Evolutionary conservation across 2,888 invertebrate species (phyloP).

Genomic region (Globia sparganii): DNA sequence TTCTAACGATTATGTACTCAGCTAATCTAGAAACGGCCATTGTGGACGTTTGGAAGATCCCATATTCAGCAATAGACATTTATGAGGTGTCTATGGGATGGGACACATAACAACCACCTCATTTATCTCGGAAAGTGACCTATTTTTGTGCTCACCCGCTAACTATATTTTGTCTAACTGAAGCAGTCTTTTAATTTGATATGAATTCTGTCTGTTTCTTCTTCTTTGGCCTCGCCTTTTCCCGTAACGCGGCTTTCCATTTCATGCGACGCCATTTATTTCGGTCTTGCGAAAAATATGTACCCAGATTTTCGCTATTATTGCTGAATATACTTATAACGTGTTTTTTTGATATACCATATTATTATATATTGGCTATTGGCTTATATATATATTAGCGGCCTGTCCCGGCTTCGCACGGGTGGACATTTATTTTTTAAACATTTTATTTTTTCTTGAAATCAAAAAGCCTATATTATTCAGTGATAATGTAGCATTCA

Average conservation of each 20-base stretch:
- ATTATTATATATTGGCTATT: no score
- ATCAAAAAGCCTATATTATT: no score
- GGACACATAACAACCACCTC: background rate
- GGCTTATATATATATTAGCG: no score
- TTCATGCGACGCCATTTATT: background rate
- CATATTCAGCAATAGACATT: conserved; percentile 20
- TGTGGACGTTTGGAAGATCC: conserved; percentile 2
- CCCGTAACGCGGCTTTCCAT: background rate
- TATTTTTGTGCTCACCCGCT: conserved; percentile 4
- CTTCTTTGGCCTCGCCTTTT: background rate
- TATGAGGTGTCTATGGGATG: conserved; percentile 18
- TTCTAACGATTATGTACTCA: background rate
- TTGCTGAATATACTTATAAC: no score
- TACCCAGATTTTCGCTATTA: background rate
- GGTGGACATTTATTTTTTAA: no score
- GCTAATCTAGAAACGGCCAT: background rate
- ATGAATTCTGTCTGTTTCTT: background rate
- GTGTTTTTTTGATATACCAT: no score
- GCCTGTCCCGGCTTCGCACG: no score
- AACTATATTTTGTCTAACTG: background rate
- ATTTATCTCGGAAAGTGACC: background rate
- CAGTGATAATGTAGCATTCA: no score
- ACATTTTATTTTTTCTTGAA: no score
- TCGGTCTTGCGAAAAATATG: background rate
- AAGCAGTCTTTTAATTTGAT: background rate